Conservation (phyloP, 2,113 vertebrate species). For the Sinocyclocheilus grahami region DNA sequence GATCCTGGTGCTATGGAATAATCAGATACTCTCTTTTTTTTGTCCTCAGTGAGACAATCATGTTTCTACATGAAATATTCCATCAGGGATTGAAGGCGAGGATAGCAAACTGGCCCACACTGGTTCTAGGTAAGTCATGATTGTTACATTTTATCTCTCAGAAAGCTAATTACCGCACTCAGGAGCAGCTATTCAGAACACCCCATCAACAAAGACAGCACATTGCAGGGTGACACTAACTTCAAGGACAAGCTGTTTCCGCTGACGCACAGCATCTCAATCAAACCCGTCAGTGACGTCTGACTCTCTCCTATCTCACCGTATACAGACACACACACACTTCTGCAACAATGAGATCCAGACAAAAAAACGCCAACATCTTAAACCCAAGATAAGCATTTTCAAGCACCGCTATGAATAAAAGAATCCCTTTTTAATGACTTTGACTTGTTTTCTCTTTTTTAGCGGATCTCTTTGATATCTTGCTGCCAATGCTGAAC, state of each 20-base stretch:
- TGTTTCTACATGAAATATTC: constrained; percentile 99
- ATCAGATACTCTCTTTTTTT: not conserved
- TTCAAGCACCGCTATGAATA: constrained; percentile 56
- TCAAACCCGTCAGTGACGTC: constrained; percentile 60
- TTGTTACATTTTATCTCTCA: constrained; percentile 35
- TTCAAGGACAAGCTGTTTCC: constrained; percentile 61
- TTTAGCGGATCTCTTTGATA: constrained; percentile 96
- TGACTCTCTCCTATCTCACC: constrained; percentile 49
- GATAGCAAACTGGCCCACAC: constrained; percentile 97
- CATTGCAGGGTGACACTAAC: constrained; percentile 44
- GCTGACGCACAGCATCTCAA: constrained; percentile 55
- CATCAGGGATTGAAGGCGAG: constrained; percentile 97
- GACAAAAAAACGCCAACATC: constrained; percentile 57
- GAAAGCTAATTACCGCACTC: constrained; percentile 44
- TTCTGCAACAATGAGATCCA: constrained; percentile 64
- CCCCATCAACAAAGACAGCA: constrained; percentile 26
- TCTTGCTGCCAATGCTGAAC: constrained; percentile 97
- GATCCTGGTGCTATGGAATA: not conserved
- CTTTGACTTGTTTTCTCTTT: constrained; percentile 59
- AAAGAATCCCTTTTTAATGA: constrained; percentile 4
- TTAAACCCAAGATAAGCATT: constrained; percentile 65
- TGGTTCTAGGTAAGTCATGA: constrained; percentile 90
- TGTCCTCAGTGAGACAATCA: constrained; percentile 91
- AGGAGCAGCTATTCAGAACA: constrained; percentile 24
- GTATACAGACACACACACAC: constrained; percentile 29